A percentile compares a stretch with the other conserved stretches of the same genome.
These are phyloP conservation scores for Potamarius usumacintae DNA, from an alignment of 2,113 vertebrate genomes.

Conservation along the genomic window DNA sequence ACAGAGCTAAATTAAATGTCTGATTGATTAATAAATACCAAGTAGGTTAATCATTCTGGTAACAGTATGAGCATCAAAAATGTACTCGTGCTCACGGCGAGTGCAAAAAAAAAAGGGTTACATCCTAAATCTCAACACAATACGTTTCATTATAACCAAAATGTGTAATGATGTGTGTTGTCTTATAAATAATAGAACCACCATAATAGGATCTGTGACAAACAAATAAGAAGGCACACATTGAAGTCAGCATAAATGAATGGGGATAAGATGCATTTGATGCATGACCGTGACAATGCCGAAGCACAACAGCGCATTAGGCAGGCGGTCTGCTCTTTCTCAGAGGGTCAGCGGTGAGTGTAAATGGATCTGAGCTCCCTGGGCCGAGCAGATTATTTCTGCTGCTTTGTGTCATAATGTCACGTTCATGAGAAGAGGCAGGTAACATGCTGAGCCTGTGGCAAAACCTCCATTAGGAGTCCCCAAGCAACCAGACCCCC, in stretches of 20 bases:
- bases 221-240: background rate
- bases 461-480: slow-evolving; percentile 47
- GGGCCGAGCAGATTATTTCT: slow-evolving; percentile 42
- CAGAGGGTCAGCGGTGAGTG: slow-evolving; percentile 20
- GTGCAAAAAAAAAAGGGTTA: too few relatives aligned
- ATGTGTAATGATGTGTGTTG: background rate
- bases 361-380: slow-evolving; percentile 34
- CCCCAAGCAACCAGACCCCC: slow-evolving; percentile 49
- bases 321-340: slow-evolving; percentile 39
- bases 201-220: too few relatives aligned
- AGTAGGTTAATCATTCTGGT: background rate
- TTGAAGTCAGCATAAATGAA: background rate
- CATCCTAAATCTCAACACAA: background rate
- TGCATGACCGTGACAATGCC: background rate
- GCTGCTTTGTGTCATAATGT: slow-evolving; percentile 52
- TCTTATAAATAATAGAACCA: background rate
- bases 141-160: background rate
- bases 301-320: slow-evolving; percentile 2
- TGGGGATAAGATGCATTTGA: background rate
- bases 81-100: background rate
- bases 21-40: background rate
- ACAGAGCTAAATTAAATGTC: too few relatives aligned
- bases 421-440: slow-evolving; percentile 49
- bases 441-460: slow-evolving; percentile 35
- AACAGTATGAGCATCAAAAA: background rate